Evolutionary conservation across 2,888 invertebrate species (phyloP), one percentile per base, ranked within the genome.

Genomic region (Aspidapion aeneum): DNA sequence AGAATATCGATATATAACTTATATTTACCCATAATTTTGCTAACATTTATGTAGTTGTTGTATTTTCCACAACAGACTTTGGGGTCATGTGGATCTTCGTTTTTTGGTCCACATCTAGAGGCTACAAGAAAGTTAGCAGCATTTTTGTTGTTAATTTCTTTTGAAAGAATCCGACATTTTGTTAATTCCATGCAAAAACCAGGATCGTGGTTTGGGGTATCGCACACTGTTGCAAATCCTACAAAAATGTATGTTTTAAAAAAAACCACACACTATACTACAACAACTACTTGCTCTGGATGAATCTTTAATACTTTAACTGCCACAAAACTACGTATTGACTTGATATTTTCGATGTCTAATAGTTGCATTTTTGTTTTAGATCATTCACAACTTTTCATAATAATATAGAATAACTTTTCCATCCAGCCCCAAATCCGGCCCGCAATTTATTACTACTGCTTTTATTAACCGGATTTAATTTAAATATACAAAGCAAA

Each of bases 181-280:
- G 75, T 70, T 1, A 85, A 70, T 0, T 75, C 74, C 1, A 82
- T 69, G 70, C 85, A 85, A 9, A 70, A 71, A 0, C 82, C 83
- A 0, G 59, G 59, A 1, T 74, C 76, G 1, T 74, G 72, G 56
- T 75, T 79, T 0, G 83, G 82, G 0, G 83, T 80, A 18, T 60
- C 66, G 70, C 85, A 85, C 22, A 66, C 67, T 0, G 75, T 75
- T 1, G 73, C 71, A 66, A 77, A 74, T 68, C 68, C 78, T 78
- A 51, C 61, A 67, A 71, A 64, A 54, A 60, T n/a, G n/a, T n/a
- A n/a, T n/a, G n/a, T n/a, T n/a, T n/a, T n/a, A n/a, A n/a, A n/a
- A n/a, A n/a, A n/a, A n/a, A n/a, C n/a, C n/a, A n/a, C n/a, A n/a
- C n/a, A n/a, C n/a, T n/a, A n/a, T n/a, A n/a, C n/a, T n/a, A n/a